Evolutionary conservation across 1,140 invertebrate species (phyloP), one percentile per base, ranked within the genome.

Genomic region (Riptortus pedestris): DNA sequence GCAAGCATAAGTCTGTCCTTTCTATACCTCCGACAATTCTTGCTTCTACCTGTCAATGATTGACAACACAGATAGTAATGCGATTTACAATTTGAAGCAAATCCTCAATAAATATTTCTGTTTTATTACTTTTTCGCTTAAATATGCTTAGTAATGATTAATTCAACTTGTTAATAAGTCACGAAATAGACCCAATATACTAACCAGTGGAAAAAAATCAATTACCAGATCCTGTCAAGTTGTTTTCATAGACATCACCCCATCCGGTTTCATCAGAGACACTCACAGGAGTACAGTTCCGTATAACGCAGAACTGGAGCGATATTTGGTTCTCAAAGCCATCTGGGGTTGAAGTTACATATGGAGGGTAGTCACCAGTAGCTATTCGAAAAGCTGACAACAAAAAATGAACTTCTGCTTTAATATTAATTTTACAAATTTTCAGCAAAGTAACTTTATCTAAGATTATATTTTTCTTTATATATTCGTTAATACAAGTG

Each of bases 151-250:
- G n/a, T n/a, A n/a, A 45, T 47, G 22, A 47, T 3, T 18, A 47
- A 2, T 45, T 2, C 18, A 4, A 47, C 7, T 47, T 47, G 4
- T n/a, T 22, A 47, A 20, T 61, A 58, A 58, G 26, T 60, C 59
- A 7, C 28, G 28, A 1, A 59, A 45, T 65, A 33, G 27, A 60
- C n/a, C n/a, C n/a, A n/a, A n/a, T n/a, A n/a, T n/a, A n/a, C n/a
- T n/a, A n/a, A 45, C 22, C 18, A 47, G 7, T 18, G 22, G 2
- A n/a, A 3, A n/a, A 4, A 47, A 9, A 20, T 47, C 7, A 9
- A n/a, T 20, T 47, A 65, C 64, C 64, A 33, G 51, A 43, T 28
- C 28, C 51, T 2, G 64, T 48, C 61, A 33, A 33, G 51, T 65
- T 65, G 16, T 65, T 65, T 14, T 38, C 24, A 26, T 51, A 60